Evolutionary conservation across 1,140 invertebrate genomes (phyloP).

Genomic region (Drosophila lacteicornis): DNA sequence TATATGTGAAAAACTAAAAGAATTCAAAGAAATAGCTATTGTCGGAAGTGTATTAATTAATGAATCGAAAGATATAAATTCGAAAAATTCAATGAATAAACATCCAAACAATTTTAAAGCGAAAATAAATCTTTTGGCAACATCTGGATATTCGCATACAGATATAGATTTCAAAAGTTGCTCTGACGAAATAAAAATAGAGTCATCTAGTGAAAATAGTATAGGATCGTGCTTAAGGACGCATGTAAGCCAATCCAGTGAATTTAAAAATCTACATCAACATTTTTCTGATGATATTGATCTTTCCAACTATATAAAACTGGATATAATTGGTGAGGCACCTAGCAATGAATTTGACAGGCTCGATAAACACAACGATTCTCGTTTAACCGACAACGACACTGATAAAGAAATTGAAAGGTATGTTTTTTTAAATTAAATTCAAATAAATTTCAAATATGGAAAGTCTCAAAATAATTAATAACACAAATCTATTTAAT

Average conservation of each 20-base stretch:
- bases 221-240: neutral
- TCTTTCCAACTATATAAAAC: slow-evolving; percentile 63
- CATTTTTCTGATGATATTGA: slow-evolving; percentile 68
- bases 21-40: slow-evolving; percentile 39
- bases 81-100: slow-evolving; percentile 7
- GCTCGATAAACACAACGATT: slow-evolving; percentile 11
- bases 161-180: slow-evolving; percentile 7
- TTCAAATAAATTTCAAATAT: neutral
- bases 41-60: slow-evolving; percentile 3
- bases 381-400: slow-evolving; percentile 35
- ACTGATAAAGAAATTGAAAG: slow-evolving; percentile 75
- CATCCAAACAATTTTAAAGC: slow-evolving; percentile 42
- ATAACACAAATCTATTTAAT: too few species aligned
- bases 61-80: neutral
- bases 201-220: slow-evolving; percentile 1
- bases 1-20: slow-evolving; percentile 48
- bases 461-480: too few species aligned
- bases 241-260: neutral
- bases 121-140: slow-evolving; percentile 40
- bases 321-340: slow-evolving; percentile 47
- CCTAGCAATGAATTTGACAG: slow-evolving; percentile 8
- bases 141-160: slow-evolving; percentile 40
- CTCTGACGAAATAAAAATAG: neutral
- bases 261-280: neutral
- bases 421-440: slow-evolving; percentile 35